phyloP scores from a whole-genome alignment of 1,140 invertebrate genomes.

The Neelides sp. region DNA sequence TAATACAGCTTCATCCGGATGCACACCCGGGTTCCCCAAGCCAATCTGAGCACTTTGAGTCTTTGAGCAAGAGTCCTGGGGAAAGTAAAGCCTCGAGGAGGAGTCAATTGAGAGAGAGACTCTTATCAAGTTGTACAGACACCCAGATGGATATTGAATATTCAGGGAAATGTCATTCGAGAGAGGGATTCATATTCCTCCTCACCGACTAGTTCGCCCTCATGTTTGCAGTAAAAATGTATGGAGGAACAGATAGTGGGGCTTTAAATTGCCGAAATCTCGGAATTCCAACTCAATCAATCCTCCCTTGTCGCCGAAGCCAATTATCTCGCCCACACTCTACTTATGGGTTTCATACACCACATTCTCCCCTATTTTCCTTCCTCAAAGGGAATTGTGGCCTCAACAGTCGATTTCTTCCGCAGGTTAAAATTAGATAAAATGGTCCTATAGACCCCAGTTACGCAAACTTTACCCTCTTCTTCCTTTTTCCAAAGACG shows the following conservation, averaged over 20 bases:
- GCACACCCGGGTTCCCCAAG: no score
- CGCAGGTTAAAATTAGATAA: constrained; percentile 3
- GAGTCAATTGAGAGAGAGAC: constrained; percentile 3
- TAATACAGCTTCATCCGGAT: no score
- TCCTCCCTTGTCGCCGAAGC: background rate
- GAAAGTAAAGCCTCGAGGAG: background rate
- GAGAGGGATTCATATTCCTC: background rate
- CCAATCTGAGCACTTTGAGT: no score
- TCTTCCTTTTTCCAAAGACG: no score
- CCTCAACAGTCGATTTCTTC: background rate
- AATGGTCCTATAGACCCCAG: no score
- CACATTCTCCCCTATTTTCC: background rate
- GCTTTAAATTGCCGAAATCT: constrained; percentile 4
- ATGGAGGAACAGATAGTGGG: constrained; percentile 3
- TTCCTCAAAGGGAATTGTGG: background rate
- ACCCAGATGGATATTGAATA: constrained; percentile 19
- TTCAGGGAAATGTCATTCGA: constrained; percentile 19
- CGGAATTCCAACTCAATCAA: constrained; percentile 10
- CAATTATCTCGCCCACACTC: background rate
- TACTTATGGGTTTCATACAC: background rate
- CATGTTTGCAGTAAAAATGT: constrained; percentile 15
- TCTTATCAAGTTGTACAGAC: constrained; percentile 18
- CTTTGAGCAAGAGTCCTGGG: background rate
- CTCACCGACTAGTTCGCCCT: background rate
- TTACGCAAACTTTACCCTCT: no score